Base-by-base conservation (phyloP, 2,113 vertebrate genomes). In the Syngnathus typhle region DNA sequence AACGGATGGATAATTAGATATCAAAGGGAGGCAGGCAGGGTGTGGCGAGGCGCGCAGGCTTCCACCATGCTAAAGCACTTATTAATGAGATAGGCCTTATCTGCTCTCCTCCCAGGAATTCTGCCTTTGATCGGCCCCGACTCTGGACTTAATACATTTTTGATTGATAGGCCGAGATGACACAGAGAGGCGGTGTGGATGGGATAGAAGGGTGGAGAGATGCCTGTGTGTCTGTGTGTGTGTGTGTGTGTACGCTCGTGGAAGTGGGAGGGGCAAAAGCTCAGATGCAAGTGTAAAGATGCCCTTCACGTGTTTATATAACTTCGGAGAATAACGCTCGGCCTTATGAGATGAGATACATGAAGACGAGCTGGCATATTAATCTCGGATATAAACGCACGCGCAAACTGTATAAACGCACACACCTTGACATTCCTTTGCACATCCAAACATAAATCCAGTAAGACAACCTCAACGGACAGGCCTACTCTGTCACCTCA, bases 61-160 rank as follows among this genome's bases (percentile, higher is more conserved):
- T 77, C 89, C 88, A 79, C 83, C 86, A 90, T 90, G 89, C 85
- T 91, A 90, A 91, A 91, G 89, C 90, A 91, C 90, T 90, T 92
- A 91, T 92, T 92, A 92, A 92, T 92, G 91, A 91, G 91, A 92
- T 90, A 91, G 88, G 90, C 87, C 91, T 91, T 92, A 92, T 92
- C 91, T 91, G 82, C 82, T 84, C 88, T 92, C 88, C 90, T 91
- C 88, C 89, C 88, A 92, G 91, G 89, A 91, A 92, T 91, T 92
- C 91, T 91, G 90, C 88, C 91, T 92, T 92, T 92, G 91, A 92
- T 92, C 91, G 87, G 86, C 82, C 84, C 80, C 79, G 83, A 91
- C 91, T 91, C 88, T 68, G 88, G 91, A 90, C 89, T 92, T 91
- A 92, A 91, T 92, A 91, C 88, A 92, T 91, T 91, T 92, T 92